Evolutionary conservation across 2,797 vertebrate species (phyloP), one percentile per base, ranked within the genome.

Genomic region (Dendrocincla tyrannina): DNA sequence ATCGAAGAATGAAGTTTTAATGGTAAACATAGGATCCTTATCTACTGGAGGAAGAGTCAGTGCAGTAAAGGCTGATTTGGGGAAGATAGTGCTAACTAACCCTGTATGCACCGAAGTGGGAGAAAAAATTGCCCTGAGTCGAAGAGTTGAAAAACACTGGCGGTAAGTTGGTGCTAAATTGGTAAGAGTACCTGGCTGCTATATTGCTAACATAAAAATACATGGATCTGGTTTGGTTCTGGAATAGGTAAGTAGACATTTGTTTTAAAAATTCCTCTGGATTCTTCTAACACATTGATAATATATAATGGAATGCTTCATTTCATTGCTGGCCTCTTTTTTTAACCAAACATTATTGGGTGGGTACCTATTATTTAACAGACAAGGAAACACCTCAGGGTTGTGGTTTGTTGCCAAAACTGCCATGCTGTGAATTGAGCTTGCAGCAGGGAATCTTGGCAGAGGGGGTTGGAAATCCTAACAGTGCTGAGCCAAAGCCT

Each of bases 71-170:
- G 99, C 99, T 5, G 99, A 99, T 98, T 97, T 99, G 97, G 99
- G 99, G 74, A 99, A 99, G 98, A 99, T 99, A 27, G 99, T 99
- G 91, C 98, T 99, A n/a, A 99, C 99, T 77, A 99, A 99, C 96
- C 99, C 99, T 8, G 99, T 99, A 20, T 99, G 99, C 98, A 99
- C 99, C 18, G 99, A 99, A 98, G 99, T 99, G 39, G 99, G 99
- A 85, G 99, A 99, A 98, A 99, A 99, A 98, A 99, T 99, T 92
- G 99, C 99, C 37, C 98, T 99, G 89, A 99, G 99, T 94, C 98
- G 99, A 91, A 98, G 99, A 96, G 99, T 99, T 97, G 99, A 99
- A 97, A 99, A 99, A 96, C 99, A 99, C 69, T 99, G 99, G 99
- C 99, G 99, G 99, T 99, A 95, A 99, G 98, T 94, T 88, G 69